Percentiles rank a stretch among this genome's conserved stretches.
These are phyloP conservation scores for Orcinus orca DNA, from an alignment of 2,113 vertebrate species.

Conservation along the genomic window DNA sequence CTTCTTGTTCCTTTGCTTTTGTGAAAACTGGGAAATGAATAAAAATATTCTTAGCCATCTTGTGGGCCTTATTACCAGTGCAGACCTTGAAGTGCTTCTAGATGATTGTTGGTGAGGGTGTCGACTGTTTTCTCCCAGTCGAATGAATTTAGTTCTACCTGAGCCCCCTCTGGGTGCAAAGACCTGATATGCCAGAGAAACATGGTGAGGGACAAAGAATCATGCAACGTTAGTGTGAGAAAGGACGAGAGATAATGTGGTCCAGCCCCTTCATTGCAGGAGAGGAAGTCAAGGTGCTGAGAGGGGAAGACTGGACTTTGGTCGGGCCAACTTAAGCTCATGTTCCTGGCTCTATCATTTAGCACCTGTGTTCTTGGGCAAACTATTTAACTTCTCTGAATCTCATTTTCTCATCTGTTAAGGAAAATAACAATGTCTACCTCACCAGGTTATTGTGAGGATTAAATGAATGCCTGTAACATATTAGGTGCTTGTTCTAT, in stretches of 20 bases:
- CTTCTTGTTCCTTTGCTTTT: neutral
- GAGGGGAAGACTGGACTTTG: neutral
- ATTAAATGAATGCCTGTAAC: conserved; percentile 37
- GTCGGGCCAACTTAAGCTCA: neutral
- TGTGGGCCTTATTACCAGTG: neutral
- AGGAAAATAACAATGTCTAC: neutral
- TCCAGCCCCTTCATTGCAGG: neutral
- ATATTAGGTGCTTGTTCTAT: neutral
- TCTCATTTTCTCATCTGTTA: neutral
- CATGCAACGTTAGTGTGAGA: neutral
- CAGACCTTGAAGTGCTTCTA: neutral
- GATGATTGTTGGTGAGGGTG: neutral
- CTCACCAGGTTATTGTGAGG: neutral
- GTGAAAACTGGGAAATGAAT: neutral
- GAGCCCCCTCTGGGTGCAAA: neutral
- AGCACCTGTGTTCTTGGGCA: neutral
- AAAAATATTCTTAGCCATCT: neutral
- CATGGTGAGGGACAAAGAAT: neutral
- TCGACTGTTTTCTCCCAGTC: neutral
- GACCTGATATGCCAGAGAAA: neutral
- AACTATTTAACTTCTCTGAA: neutral
- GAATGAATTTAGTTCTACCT: neutral
- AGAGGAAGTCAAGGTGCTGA: neutral
- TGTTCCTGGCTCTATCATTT: neutral
- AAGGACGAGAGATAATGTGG: neutral